These are phyloP conservation scores for Typhlichthys subterraneus DNA, from an alignment of 2,797 vertebrate species.

Conservation along the genomic window DNA sequence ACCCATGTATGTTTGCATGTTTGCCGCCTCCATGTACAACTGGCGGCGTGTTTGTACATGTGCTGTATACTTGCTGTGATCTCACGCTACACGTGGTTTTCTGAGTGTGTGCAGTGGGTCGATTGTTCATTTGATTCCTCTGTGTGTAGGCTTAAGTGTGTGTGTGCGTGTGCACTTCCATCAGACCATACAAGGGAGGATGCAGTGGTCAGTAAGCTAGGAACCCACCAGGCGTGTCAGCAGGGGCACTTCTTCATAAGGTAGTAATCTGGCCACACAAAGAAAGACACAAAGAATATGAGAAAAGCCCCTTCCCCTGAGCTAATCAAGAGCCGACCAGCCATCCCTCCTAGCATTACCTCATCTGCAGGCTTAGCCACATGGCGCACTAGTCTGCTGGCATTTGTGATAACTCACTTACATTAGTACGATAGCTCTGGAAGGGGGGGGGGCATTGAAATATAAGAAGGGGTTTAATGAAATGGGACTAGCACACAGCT, in stretches of 20 bases:
- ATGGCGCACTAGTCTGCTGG: constrained; percentile 51
- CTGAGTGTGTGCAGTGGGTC: constrained; percentile 9
- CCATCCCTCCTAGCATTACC: constrained; percentile 66
- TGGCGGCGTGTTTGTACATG: background rate
- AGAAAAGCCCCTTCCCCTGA: constrained; percentile 64
- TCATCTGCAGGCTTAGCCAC: constrained; percentile 66
- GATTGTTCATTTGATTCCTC: background rate
- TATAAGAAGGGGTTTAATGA: constrained; percentile 58
- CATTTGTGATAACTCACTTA: constrained; percentile 72
- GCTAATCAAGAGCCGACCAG: constrained; percentile 72
- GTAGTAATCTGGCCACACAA: constrained; percentile 75
- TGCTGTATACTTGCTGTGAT: constrained; percentile 9
- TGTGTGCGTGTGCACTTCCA: constrained; percentile 1
- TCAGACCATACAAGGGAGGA: constrained; percentile 53
- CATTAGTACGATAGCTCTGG: constrained; percentile 43
- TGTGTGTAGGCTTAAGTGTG: background rate
- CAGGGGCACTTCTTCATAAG: constrained; percentile 77
- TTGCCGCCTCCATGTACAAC: background rate
- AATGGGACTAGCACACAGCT: constrained; percentile 47
- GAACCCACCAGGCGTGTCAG: constrained; percentile 72
- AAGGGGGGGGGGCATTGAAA: constrained; percentile 26
- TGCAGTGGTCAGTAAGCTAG: constrained; percentile 66
- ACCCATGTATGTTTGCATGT: constrained; percentile 9
- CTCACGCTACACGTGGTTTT: constrained; percentile 8
- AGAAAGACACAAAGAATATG: constrained; percentile 65